phyloP scores from a whole-genome alignment of 2,888 invertebrate genomes.

The Salticus scenicus region DNA sequence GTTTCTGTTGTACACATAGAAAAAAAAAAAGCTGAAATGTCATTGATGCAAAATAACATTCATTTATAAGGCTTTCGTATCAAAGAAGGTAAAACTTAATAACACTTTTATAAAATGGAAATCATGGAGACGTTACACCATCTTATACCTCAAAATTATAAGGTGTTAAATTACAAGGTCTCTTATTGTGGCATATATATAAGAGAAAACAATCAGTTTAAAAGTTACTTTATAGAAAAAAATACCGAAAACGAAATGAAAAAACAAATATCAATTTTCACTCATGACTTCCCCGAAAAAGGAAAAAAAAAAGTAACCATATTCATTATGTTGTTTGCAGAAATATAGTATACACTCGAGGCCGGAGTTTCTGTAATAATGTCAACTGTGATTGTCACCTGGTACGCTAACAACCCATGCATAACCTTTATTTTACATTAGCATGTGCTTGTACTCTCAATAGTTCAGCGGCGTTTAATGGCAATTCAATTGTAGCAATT shows the following conservation, averaged over 20 bases:
- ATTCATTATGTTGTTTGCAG: background rate
- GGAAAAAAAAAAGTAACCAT: background rate
- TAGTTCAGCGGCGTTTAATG: background rate
- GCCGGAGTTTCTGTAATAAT: background rate
- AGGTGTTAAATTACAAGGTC: constrained; percentile 7
- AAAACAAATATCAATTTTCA: constrained; percentile 5
- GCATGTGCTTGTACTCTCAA: background rate
- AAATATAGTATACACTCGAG: constrained; percentile 13
- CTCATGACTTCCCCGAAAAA: constrained; percentile 14
- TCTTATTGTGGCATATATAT: background rate
- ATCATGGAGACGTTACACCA: too few species aligned
- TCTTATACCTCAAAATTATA: background rate
- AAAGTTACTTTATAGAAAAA: background rate
- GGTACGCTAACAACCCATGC: background rate
- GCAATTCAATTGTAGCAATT: background rate
- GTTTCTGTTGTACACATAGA: too few species aligned
- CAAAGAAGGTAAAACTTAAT: too few species aligned
- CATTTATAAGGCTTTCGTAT: too few species aligned
- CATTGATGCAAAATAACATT: too few species aligned
- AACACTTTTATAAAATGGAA: too few species aligned
- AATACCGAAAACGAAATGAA: background rate
- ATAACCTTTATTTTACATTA: background rate
- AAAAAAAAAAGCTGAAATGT: too few species aligned
- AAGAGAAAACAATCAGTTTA: background rate
- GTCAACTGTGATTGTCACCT: background rate